phyloP scores from a whole-genome alignment of 2,888 invertebrate genomes.

The Melikaiella ostensackeni region DNA sequence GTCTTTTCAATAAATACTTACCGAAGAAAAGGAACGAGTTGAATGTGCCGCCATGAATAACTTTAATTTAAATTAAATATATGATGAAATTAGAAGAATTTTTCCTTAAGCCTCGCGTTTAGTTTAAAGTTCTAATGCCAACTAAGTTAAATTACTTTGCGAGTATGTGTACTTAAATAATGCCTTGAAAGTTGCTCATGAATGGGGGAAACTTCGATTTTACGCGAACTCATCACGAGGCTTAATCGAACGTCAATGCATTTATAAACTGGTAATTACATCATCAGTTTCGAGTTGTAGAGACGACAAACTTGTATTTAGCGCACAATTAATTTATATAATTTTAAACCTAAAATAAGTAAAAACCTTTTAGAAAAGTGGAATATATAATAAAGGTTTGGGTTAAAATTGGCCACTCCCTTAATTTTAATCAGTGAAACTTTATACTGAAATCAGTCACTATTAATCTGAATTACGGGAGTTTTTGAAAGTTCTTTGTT shows the following conservation, averaged over 20 bases:
- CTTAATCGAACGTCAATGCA: neutral
- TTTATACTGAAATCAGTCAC: no score
- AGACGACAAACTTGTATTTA: no score
- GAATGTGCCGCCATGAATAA: slow-evolving; percentile 1
- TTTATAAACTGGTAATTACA: neutral
- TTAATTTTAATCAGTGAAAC: no score
- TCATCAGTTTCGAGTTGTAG: neutral
- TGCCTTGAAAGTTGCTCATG: slow-evolving; percentile 1
- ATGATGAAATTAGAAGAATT: neutral
- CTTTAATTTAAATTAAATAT: neutral
- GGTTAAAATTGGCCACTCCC: no score
- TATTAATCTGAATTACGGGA: no score
- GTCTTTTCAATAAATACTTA: neutral
- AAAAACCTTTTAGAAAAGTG: no score
- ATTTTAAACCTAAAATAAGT: no score
- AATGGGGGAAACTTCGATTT: slow-evolving; percentile 15
- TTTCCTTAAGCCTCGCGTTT: neutral
- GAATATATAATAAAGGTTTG: no score
- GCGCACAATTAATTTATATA: no score
- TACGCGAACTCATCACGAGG: slow-evolving; percentile 10
- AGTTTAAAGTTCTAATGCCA: slow-evolving; percentile 1
- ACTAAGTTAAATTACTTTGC: neutral
- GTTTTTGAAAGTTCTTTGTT: no score
- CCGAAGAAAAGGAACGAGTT: neutral
- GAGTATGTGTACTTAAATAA: neutral